Base-by-base conservation (phyloP, 2,888 invertebrate genomes). In the Meandrusa payeni region DNA sequence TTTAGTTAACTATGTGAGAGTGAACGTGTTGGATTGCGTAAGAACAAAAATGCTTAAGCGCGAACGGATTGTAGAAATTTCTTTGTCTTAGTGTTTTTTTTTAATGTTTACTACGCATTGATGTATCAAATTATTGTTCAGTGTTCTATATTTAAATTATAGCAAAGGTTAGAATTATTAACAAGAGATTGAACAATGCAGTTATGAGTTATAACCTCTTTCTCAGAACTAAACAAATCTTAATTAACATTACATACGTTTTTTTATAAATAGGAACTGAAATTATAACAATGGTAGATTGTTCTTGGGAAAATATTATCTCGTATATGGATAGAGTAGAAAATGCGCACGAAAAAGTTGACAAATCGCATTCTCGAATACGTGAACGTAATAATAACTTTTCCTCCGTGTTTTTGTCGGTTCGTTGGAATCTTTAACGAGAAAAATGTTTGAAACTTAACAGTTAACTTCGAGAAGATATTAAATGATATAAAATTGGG, bases 21-120 rank as follows among this genome's bases (percentile, higher is more conserved):
- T 85, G 82, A 78, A 79, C 74, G 82, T 83, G 79, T 77, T 63
- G 47, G 54, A 66, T 85, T 86, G 70, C 78, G 73, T 77, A 85
- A 86, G 52, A 52, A 52, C 55, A 56, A 64, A 69, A 48, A 55
- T 44, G 42, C 51, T 62, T 63, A 64, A 61, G 59, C 66, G 59
- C 62, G 56, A 58, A 70, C 68, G 67, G 65, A 61, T 69, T 69
- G 64, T 50, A 55, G n/a, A 19, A 9, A 2, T 19, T 19, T 15
- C 4, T 17, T n/a, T n/a, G n/a, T n/a, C 11, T 28, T 27, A 6
- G 2, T 7, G 2, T 23, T 22, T 5, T 22, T 24, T 24, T 24
- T 2, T 24, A 7, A 24, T 1, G 2, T 24, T 24, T 24, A 24
- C 24, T 9, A 2, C 3, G 2, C 4, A n/a, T 23, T 9, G 4